Percentiles rank a stretch among this genome's conserved stretches.
Evolutionary conservation across 2,113 vertebrate species (phyloP).

Genomic region (Scomber scombrus): DNA sequence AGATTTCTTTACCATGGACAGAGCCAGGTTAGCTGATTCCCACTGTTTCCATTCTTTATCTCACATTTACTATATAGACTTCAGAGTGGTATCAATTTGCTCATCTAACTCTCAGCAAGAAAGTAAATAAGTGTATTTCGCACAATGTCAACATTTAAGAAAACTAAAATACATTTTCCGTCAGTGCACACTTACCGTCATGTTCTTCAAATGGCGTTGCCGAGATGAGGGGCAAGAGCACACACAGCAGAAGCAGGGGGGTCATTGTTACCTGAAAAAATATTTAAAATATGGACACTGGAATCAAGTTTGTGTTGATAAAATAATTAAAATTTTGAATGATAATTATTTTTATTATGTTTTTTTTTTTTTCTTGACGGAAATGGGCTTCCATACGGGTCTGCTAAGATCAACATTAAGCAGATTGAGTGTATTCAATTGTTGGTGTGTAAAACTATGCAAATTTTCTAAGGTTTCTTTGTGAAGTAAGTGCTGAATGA

Average conservation of each 20-base stretch:
- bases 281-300: constrained; percentile 12
- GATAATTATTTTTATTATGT: too few relatives aligned
- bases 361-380: too few relatives aligned
- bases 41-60: too few relatives aligned
- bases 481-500: constrained; percentile 24
- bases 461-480: background rate
- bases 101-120: too few relatives aligned
- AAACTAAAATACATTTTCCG: background rate
- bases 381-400: background rate
- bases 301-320: background rate
- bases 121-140: too few relatives aligned
- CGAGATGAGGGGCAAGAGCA: constrained; percentile 87
- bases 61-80: too few relatives aligned
- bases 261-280: constrained; percentile 92
- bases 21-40: too few relatives aligned
- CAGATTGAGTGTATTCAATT: background rate
- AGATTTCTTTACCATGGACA: too few relatives aligned
- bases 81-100: too few relatives aligned
- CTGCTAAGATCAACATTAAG: background rate
- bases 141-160: background rate
- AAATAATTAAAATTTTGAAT: background rate
- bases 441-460: background rate
- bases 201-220: constrained; percentile 82
- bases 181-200: constrained; percentile 75
- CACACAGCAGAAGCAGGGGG: constrained; percentile 90